These are phyloP conservation scores for Oncopeltus fasciatus DNA, from an alignment of 1,140 invertebrate species.

Conservation along the genomic window DNA sequence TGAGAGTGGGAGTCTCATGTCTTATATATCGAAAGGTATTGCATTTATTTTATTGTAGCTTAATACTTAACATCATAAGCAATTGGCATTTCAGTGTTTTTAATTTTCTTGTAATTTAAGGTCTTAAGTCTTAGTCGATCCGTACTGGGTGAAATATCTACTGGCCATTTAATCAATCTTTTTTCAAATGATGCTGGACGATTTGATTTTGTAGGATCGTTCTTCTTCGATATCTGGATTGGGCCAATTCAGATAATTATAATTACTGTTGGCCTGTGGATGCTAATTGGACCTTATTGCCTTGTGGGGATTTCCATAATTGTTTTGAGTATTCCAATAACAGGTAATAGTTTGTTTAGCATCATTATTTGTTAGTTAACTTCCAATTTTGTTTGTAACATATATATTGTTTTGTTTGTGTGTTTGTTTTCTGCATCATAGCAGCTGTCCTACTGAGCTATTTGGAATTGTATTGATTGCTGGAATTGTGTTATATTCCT, in stretches of 20 bases:
- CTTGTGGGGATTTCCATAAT: constrained; percentile 63
- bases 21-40: constrained; percentile 68
- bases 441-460: no score
- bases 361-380: no score
- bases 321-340: constrained; percentile 66
- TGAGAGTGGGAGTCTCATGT: constrained; percentile 59
- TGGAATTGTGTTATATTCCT: no score
- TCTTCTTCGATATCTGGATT: constrained; percentile 32
- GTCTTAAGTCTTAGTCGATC: constrained; percentile 28
- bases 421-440: no score
- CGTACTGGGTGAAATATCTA: constrained; percentile 38
- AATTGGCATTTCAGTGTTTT: neutral
- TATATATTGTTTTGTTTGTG: no score
- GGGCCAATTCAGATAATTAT: constrained; percentile 66
- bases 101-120: constrained; percentile 5
- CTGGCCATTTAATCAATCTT: constrained; percentile 47
- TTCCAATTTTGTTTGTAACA: no score
- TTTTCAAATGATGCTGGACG: constrained; percentile 45
- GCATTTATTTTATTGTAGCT: neutral
- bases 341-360: no score
- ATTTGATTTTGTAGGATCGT: constrained; percentile 30
- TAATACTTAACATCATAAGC: neutral
- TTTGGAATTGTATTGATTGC: no score
- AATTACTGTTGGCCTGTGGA: constrained; percentile 60
- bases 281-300: constrained; percentile 53